A percentile compares a stretch with the other conserved stretches of the same genome.
Evolutionary conservation across 1,140 invertebrate genomes (phyloP).

Genomic region (Triops longicaudatus): DNA sequence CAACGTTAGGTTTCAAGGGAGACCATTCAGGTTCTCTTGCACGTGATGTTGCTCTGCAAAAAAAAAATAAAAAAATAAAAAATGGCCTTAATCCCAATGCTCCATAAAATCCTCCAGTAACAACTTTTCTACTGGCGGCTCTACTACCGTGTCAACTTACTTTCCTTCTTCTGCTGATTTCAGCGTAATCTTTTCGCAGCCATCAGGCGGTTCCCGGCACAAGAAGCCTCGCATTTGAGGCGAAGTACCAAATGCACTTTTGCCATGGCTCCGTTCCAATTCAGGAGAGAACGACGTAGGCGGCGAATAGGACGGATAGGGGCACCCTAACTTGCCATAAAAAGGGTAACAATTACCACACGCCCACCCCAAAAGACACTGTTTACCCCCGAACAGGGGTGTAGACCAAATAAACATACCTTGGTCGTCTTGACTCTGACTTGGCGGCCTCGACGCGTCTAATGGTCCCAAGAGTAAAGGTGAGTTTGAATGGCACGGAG

Average conservation of each 20-base stretch:
- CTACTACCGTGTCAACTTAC: conserved; percentile 37
- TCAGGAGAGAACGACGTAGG: conserved; percentile 29
- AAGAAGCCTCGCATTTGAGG: conserved; percentile 75
- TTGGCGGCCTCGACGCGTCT: conserved; percentile 49
- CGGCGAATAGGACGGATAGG: conserved; percentile 46
- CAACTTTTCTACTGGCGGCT: neutral
- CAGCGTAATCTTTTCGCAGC: conserved; percentile 67
- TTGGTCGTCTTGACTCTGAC: conserved; percentile 41
- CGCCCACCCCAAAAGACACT: conserved; percentile 26
- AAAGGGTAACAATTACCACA: conserved; percentile 26
- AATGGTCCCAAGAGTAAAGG: conserved; percentile 49
- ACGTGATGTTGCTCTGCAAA: conserved; percentile 42
- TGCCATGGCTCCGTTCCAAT: conserved; percentile 27
- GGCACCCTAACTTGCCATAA: conserved; percentile 44
- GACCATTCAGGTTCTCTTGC: conserved; percentile 36
- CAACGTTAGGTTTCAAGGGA: conserved; percentile 53
- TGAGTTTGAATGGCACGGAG: conserved; percentile 47
- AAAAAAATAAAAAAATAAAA: conserved; percentile 18
- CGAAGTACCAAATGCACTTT: conserved; percentile 52
- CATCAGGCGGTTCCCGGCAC: conserved; percentile 74
- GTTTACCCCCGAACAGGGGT: conserved; percentile 16
- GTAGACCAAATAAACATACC: conserved; percentile 39
- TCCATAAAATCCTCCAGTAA: conserved; percentile 10
- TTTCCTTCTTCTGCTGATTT: conserved; percentile 56
- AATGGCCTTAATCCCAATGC: conserved; percentile 25